Base-by-base conservation (phyloP, 2,797 vertebrate species). In the Emydoidea blandingii region DNA sequence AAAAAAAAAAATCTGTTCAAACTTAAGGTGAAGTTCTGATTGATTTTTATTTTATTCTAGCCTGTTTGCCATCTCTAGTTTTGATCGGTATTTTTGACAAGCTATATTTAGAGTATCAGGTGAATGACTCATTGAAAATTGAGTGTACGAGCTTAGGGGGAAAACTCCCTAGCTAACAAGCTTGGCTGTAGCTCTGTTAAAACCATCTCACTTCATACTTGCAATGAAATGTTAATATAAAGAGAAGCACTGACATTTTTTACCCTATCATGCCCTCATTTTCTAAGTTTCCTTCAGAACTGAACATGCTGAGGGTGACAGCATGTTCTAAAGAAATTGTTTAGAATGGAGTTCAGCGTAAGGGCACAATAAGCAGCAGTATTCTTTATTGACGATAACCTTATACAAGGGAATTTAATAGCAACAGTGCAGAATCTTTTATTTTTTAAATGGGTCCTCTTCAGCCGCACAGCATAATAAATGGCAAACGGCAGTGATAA, bases 401-500 rank as follows among this genome's bases (percentile, higher is more conserved):
- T 93, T 85, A 81, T 59, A 52, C 52, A 47, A 94, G 59, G 80
- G 53, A 62, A 81, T 91, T 82, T 94, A 96, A 91, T 92, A 88
- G 53, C n/a, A 92, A 92, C 5, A 29, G 59, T 47, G 27, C n/a
- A 65, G 47, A n/a, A 3, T 62, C n/a, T 85, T 87, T 86, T 52
- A 53, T 91, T 92, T 80, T 54, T 65, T 86, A 94, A 89, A 86
- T 65, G 81, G 85, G 56, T 79, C 11, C 74, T 92, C 91, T 87
- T 79, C 88, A 94, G 41, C 79, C 41, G 34, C 15, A 79, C 21
- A 85, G 37, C 29, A 90, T 62, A 89, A 59, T 74, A 83, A 87
- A 21, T 74, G 27, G 44, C 79, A 78, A n/a, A 88, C 37, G 50
- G 8, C 31, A 76, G 37, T 81, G 62, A 62, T 85, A 81, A 91